Conservation (phyloP, 1,140 invertebrate genomes). For the Micrasema longulum region DNA sequence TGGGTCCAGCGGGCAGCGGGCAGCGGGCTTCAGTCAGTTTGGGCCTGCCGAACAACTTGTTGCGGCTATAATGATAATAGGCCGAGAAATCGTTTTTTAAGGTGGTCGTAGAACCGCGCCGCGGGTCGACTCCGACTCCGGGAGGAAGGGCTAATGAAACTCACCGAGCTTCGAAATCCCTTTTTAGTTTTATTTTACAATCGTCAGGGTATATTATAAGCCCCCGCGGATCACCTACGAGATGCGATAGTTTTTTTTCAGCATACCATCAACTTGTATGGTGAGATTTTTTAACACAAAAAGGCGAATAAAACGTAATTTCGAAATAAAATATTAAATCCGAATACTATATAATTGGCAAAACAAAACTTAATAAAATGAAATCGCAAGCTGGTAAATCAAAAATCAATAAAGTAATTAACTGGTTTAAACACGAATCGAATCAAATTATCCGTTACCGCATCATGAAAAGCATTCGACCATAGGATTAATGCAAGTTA, state of each 20-base stretch:
- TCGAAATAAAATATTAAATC: too few relatives aligned
- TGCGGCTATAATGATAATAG: constrained; percentile 36
- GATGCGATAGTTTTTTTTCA: too few relatives aligned
- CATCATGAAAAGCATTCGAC: constrained; percentile 24
- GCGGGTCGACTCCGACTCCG: not conserved
- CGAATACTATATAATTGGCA: not conserved
- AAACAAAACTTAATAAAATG: not conserved
- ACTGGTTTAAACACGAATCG: constrained; percentile 22
- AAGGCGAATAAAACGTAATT: too few relatives aligned
- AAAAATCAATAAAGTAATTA: constrained; percentile 27
- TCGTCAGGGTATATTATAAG: not conserved
- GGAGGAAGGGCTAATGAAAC: constrained; percentile 3
- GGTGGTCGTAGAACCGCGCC: not conserved
- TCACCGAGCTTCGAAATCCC: constrained; percentile 10
- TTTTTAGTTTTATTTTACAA: constrained; percentile 1
- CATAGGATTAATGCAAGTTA: constrained; percentile 35
- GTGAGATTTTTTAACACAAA: too few relatives aligned
- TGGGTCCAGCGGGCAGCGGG: too few relatives aligned
- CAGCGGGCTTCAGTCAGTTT: too few relatives aligned
- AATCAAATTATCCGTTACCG: constrained; percentile 32
- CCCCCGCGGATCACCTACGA: not conserved
- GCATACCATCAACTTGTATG: too few relatives aligned
- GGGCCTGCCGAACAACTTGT: constrained; percentile 37
- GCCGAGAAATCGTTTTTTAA: constrained; percentile 8
- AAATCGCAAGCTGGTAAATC: not conserved